Percentiles rank a stretch among this genome's conserved stretches.
phyloP scores from a whole-genome alignment of 30 jellyfish, hydroid and myxozoan species.

The Hydra vulgaris region DNA sequence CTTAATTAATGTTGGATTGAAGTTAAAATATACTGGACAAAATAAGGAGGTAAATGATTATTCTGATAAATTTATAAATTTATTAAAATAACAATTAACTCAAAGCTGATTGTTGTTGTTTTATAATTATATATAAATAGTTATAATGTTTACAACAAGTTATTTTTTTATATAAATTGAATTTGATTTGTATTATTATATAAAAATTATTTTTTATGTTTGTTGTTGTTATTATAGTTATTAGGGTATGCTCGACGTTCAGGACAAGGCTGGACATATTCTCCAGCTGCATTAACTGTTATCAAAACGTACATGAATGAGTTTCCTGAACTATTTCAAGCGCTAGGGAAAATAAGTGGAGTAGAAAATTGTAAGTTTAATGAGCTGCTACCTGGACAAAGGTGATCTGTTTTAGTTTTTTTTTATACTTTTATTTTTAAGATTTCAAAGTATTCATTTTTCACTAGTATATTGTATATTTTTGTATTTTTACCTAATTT shows the following conservation, averaged over 20 bases:
- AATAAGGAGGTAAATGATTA: slow-evolving; percentile 94
- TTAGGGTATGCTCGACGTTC: slow-evolving; percentile 81
- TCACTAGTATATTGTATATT: neutral
- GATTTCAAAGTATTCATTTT: neutral
- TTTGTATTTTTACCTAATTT: neutral
- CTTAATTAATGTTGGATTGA: slow-evolving; percentile 54
- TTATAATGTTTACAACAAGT: too few relatives aligned
- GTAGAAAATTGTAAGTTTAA: slow-evolving; percentile 38
- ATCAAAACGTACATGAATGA: slow-evolving; percentile 46
- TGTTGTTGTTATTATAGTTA: too few relatives aligned
- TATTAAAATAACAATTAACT: too few relatives aligned
- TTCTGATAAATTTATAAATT: neutral
- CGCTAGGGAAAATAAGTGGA: slow-evolving; percentile 30
- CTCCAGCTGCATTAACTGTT: slow-evolving; percentile 57
- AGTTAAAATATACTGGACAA: slow-evolving; percentile 63
- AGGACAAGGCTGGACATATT: slow-evolving; percentile 63
- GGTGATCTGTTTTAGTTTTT: slow-evolving; percentile 18
- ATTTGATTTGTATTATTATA: slow-evolving; percentile 8
- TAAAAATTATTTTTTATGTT: neutral
- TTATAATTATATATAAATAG: too few relatives aligned
- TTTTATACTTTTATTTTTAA: neutral
- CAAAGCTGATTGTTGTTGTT: too few relatives aligned
- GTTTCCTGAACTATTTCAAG: slow-evolving; percentile 59
- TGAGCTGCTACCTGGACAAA: slow-evolving; percentile 48
- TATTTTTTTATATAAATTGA: neutral